Conservation (phyloP, 2,113 vertebrate genomes). For the Alethe diademata region DNA sequence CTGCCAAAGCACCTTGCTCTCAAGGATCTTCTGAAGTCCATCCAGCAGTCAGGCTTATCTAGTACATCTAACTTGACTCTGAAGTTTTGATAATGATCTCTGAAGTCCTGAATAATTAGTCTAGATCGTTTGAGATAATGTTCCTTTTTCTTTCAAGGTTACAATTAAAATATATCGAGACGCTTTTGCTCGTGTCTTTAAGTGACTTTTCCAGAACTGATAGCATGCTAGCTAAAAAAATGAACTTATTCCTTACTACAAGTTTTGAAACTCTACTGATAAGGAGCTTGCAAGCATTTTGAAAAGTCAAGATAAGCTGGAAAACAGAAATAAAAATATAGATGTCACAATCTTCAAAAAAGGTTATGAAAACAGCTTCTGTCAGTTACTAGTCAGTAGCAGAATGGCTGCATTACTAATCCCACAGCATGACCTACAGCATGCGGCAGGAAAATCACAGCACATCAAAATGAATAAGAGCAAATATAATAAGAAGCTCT, state of each 20-base stretch:
- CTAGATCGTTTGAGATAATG: not conserved
- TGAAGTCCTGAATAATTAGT: not conserved
- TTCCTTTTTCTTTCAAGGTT: not conserved
- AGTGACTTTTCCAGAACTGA: not conserved
- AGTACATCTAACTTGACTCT: not conserved
- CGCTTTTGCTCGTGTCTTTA: not conserved
- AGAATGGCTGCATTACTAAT: conserved; percentile 8
- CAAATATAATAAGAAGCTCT: not conserved
- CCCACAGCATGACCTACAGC: not conserved
- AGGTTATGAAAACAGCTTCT: not conserved
- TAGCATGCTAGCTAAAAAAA: not conserved
- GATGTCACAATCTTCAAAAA: not conserved
- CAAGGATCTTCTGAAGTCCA: not conserved
- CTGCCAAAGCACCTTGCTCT: not conserved
- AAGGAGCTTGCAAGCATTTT: not conserved
- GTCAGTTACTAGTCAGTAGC: not conserved
- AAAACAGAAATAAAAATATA: conserved; percentile 1
- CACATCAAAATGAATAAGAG: not conserved
- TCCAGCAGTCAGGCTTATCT: not conserved
- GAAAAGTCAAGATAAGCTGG: not conserved
- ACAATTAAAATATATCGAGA: not conserved
- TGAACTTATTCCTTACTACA: not conserved
- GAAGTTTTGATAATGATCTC: not conserved
- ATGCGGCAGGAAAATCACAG: not conserved
- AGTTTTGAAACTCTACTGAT: not conserved